Evolutionary conservation across 2,797 vertebrate genomes (phyloP), one percentile per base, ranked within the genome.

Genomic region (Smutsia temminckii): DNA sequence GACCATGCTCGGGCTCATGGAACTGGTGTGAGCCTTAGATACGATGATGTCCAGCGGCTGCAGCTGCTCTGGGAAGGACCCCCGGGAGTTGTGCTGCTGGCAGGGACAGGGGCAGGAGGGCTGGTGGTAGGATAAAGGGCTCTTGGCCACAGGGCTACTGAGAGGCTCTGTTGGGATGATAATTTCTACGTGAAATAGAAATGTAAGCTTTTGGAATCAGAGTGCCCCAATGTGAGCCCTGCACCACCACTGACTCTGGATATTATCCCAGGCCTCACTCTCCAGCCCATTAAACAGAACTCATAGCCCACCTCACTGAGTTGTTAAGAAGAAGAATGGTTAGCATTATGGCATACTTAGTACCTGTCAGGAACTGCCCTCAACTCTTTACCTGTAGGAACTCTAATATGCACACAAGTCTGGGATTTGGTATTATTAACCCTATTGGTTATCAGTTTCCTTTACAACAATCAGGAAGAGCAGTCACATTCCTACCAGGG

Each of bases 131-230:
- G 79, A 42, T 71, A 84, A 49, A 51, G 25, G 66, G 53, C 25
- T 17, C 29, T 29, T 63, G 37, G 6, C 51, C 37, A 71, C 18
- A 79, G 23, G 27, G 51, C 32, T 49, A 1, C 34, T 16, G 51
- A 89, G 5, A 51, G 32, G 46, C 21, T 61, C 25, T 20, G 25
- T 3, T 20, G 63, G 27, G 16, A 51, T 87, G 55, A 83, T 46
- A 74, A 79, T 88, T 85, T 77, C 40, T 34, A 83, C 53, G 61
- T 61, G 57, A 68, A 92, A 91, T 83, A 37, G 57, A 91, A 51
- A 86, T 8, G 57, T 90, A 29, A 84, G 4, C 32, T 11, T 51
- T 27, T 20, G 13, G 59, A 79, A 66, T 88, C 61, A 77, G 90
- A 85, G 37, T n/a, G 1, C 10, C 14, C 72, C 40, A 42, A 23